These are phyloP conservation scores for Psittacula derbiana DNA, from an alignment of 2,797 vertebrate genomes.

Conservation along the genomic window DNA sequence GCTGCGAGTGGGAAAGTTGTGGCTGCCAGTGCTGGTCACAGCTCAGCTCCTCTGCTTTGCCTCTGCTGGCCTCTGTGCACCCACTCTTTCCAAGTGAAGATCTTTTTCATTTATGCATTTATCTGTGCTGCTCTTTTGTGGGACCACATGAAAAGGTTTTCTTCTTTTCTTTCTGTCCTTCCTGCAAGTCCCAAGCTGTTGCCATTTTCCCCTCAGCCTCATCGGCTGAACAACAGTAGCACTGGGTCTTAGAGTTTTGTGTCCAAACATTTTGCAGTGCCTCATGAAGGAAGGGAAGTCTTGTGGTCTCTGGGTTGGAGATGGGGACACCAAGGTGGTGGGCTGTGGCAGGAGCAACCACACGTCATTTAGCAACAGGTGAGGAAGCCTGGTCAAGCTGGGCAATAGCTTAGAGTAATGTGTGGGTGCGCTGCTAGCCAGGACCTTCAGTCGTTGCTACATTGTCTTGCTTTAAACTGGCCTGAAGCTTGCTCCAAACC, in stretches of 20 bases:
- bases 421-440: not conserved
- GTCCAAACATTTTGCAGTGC: not conserved
- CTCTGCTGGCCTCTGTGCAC: not conserved
- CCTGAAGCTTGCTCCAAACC: not conserved
- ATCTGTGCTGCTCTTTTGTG: not conserved
- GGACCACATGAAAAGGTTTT: not conserved
- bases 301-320: not conserved
- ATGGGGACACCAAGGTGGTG: not conserved
- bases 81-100: constrained; percentile 8
- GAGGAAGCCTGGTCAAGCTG: not conserved
- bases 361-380: not conserved
- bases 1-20: not conserved
- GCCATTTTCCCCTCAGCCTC: not conserved
- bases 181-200: not conserved
- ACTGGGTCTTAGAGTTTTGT: not conserved
- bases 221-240: not conserved
- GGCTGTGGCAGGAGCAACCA: not conserved
- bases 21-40: not conserved
- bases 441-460: not conserved
- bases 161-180: not conserved
- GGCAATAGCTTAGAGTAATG: not conserved
- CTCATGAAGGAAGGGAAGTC: not conserved
- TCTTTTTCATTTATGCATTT: not conserved
- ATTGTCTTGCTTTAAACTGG: not conserved
- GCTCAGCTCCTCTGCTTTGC: not conserved